Evolutionary conservation across 2,888 invertebrate species (phyloP), one percentile per base, ranked within the genome.

Genomic region (Drosophila limbata): DNA sequence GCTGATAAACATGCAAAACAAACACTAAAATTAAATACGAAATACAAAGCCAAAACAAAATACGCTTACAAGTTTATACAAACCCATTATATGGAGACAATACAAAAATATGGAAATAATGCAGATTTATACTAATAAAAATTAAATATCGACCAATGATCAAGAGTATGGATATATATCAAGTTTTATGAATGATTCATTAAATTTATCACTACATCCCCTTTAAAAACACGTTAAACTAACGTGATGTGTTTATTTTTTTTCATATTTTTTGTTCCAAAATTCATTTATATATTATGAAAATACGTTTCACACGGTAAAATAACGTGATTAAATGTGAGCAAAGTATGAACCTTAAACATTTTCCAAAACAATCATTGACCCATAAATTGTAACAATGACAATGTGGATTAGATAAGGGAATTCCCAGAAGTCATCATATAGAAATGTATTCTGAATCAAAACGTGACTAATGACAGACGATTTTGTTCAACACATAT

Each of bases 371-470:
- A 9, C 4, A 53, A 19, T 31, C 13, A 11, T 50, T 67, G 60
- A 73, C 21, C 40, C 60, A 73, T 28, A 17, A 28, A 52, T 45
- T 33, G 42, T 51, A 13, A 35, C 28, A 62, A 40, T 13, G 40
- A 53, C 31, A 47, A 59, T 62, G 39, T 65, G 51, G 59, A 31
- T 60, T 50, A 63, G 72, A 75, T 75, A 68, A 68, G 60, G 56
- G 40, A 53, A 42, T 72, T 61, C 44, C 56, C 56, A 55, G 72
- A 70, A 56, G 10, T 44, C 1, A 56, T 17, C 44, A 73, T 11
- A 40, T 28, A 48, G 2, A 25, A 55, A 39, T 28, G 28, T 40
- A 42, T 15, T 10, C 19, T 33, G 35, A 25, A 19, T 15, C 13
- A 44, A 57, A 56, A 50, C 60, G 63, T 73, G 59, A 25, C 11